Percentiles rank a stretch among this genome's conserved stretches.
phyloP scores from a whole-genome alignment of 2,888 invertebrate species.

The Eristalis pertinax region DNA sequence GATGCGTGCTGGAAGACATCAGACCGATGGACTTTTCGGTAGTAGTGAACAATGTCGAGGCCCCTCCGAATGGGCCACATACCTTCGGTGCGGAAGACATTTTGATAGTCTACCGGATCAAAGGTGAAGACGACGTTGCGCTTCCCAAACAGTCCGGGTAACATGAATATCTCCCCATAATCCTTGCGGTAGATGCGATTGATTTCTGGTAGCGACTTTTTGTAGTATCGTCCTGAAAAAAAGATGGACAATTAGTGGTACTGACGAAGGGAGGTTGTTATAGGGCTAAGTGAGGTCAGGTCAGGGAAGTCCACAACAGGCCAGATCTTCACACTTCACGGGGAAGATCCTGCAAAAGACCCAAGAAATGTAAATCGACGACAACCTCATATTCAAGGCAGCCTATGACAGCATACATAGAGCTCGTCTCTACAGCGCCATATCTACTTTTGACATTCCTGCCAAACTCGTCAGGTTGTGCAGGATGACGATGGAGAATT shows the following conservation, averaged over 20 bases:
- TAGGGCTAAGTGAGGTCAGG: too few relatives aligned
- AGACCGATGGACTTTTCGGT: constrained; percentile 78
- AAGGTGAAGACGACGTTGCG: constrained; percentile 80
- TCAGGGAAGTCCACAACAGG: too few relatives aligned
- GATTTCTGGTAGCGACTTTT: constrained; percentile 47
- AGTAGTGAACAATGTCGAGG: constrained; percentile 79
- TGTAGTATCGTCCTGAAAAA: constrained; percentile 56
- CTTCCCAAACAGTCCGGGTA: constrained; percentile 78
- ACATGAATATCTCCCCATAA: constrained; percentile 79
- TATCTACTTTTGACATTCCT: too few relatives aligned
- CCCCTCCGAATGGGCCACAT: constrained; percentile 75
- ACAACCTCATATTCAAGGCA: too few relatives aligned
- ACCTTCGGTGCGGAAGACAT: constrained; percentile 76
- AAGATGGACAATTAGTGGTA: not conserved
- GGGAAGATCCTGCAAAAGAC: too few relatives aligned
- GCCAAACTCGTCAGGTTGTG: too few relatives aligned
- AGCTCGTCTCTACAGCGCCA: too few relatives aligned
- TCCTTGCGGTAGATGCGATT: constrained; percentile 65
- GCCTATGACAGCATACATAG: too few relatives aligned
- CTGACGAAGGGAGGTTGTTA: too few relatives aligned
- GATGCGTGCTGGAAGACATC: constrained; percentile 73
- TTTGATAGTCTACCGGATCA: constrained; percentile 82
- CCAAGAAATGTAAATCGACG: too few relatives aligned
- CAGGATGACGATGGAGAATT: too few relatives aligned
- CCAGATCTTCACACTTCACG: too few relatives aligned